Conservation (phyloP, 1,140 invertebrate genomes). For the Batillaria attramentaria region DNA sequence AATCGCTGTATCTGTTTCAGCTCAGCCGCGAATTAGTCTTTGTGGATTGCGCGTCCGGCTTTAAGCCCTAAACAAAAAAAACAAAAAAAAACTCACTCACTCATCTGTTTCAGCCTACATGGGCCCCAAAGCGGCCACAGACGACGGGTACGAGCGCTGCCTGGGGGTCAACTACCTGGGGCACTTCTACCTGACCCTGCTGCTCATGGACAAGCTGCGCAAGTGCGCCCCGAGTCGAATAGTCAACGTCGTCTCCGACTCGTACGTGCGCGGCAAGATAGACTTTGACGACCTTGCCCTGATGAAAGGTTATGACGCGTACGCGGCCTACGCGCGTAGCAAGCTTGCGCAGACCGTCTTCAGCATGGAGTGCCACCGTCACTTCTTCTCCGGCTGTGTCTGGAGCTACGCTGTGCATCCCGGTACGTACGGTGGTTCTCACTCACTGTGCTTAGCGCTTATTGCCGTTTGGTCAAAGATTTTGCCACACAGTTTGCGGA, state of each 20-base stretch:
- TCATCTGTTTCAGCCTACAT: constrained; percentile 66
- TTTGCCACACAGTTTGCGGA: no score
- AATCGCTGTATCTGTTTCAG: neutral
- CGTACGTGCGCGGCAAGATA: constrained; percentile 54
- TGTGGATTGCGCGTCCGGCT: no score
- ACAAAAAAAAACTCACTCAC: no score
- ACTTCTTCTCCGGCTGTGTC: constrained; percentile 52
- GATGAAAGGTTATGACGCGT: constrained; percentile 53
- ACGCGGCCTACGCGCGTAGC: constrained; percentile 59
- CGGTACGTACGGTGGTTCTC: constrained; percentile 47
- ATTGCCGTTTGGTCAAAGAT: no score
- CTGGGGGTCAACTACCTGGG: constrained; percentile 73
- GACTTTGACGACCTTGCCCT: constrained; percentile 62
- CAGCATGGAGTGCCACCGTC: constrained; percentile 57
- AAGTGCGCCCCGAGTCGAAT: constrained; percentile 57
- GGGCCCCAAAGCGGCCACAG: constrained; percentile 64
- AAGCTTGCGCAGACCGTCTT: constrained; percentile 59
- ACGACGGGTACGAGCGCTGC: constrained; percentile 87
- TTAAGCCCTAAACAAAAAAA: no score
- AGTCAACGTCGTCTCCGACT: constrained; percentile 61
- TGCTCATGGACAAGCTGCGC: constrained; percentile 59
- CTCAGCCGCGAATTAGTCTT: neutral
- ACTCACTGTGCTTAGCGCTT: no score
- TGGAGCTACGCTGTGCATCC: constrained; percentile 60
- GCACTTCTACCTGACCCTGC: constrained; percentile 64